These are phyloP conservation scores for Mionectes macconnelli DNA, from an alignment of 2,113 vertebrate genomes.

Conservation along the genomic window DNA sequence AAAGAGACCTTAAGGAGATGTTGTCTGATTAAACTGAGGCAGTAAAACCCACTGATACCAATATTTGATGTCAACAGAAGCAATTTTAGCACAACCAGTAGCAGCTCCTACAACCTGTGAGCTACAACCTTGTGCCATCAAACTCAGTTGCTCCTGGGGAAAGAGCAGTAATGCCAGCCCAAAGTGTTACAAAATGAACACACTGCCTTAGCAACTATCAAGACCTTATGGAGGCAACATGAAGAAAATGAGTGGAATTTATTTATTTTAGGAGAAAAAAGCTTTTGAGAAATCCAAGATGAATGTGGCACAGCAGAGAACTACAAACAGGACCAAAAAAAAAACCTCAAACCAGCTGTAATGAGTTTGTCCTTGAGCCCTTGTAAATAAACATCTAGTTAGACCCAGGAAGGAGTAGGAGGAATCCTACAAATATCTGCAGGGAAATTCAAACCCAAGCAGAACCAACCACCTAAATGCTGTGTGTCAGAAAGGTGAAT, in stretches of 20 bases:
- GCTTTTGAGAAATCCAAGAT: background rate
- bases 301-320: background rate
- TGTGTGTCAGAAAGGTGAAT: background rate
- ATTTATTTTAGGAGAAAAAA: background rate
- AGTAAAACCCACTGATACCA: background rate
- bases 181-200: background rate
- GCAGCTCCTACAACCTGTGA: background rate
- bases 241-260: background rate
- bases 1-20: background rate
- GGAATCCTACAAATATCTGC: background rate
- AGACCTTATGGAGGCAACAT: background rate
- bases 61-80: background rate
- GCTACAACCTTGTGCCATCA: background rate
- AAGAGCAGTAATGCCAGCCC: background rate
- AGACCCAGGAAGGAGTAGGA: background rate
- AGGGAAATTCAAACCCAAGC: background rate
- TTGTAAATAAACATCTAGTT: background rate
- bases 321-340: background rate
- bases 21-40: background rate
- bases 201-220: background rate
- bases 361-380: background rate
- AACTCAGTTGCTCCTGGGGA: background rate
- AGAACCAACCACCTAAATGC: background rate
- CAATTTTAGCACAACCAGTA: background rate
- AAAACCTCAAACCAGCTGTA: background rate